A percentile compares a stretch with the other conserved stretches of the same genome.
Evolutionary conservation across 2,797 vertebrate genomes (phyloP).

Genomic region (Podarcis siculus): DNA sequence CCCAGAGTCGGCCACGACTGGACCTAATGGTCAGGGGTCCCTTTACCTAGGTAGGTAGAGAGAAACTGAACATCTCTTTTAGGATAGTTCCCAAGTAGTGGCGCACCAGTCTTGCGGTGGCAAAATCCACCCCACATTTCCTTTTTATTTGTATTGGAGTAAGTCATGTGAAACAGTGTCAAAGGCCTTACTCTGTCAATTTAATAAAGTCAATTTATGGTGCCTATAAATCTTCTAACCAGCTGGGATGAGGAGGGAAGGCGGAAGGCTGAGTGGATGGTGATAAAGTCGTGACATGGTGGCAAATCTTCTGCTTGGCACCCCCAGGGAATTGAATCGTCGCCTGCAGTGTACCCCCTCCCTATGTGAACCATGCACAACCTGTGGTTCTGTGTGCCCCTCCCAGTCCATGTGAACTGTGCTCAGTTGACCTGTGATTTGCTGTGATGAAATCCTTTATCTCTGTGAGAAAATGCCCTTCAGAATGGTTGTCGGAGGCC

Average conservation of each 20-base stretch:
- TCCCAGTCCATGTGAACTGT: no score
- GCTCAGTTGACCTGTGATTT: background rate
- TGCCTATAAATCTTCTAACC: slow-evolving; percentile 15
- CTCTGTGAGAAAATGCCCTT: background rate
- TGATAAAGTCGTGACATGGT: background rate
- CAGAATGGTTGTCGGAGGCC: background rate
- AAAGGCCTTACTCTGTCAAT: slow-evolving; percentile 23
- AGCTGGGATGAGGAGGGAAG: background rate
- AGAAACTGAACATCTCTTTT: background rate
- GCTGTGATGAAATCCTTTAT: background rate
- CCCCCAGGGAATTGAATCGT: background rate
- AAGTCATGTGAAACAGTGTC: slow-evolving; percentile 28
- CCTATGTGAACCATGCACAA: background rate
- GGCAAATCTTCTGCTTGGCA: background rate
- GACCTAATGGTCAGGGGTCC: no score
- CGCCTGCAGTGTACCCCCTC: background rate
- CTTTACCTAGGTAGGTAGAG: background rate
- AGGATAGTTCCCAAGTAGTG: background rate
- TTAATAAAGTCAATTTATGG: slow-evolving; percentile 23
- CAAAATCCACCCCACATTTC: background rate
- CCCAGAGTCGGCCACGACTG: no score
- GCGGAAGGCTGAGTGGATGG: background rate
- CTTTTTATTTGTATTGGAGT: slow-evolving; percentile 1
- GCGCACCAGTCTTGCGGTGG: background rate
- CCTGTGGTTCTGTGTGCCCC: background rate